Evolutionary conservation across 92 coral and sea anemone species (phyloP).

Genomic region (Porites divaricata): DNA sequence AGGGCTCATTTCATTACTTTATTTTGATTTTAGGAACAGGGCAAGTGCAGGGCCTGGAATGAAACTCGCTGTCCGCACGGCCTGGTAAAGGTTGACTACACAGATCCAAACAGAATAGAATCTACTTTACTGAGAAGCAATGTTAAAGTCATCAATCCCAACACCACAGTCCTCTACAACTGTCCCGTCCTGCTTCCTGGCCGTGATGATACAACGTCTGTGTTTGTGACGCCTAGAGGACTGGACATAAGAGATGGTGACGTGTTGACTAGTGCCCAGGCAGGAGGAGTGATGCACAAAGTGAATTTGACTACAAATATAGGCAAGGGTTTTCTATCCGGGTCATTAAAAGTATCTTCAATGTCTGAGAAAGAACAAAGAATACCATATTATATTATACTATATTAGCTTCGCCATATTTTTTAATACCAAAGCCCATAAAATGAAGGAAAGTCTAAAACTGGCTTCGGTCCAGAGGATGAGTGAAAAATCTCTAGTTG

Average conservation of each 20-base stretch:
- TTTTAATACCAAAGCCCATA: not conserved
- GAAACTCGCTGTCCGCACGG: conserved; percentile 77
- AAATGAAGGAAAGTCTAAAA: conserved; percentile 4
- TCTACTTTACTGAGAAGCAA: conserved; percentile 45
- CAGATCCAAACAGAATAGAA: conserved; percentile 57
- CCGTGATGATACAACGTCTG: conserved; percentile 33
- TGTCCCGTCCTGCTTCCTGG: conserved; percentile 71
- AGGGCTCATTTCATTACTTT: not conserved
- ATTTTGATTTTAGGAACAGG: conserved; percentile 26
- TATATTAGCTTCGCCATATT: conserved; percentile 4
- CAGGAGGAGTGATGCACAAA: conserved; percentile 75
- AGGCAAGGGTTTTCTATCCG: not conserved
- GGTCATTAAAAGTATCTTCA: not conserved
- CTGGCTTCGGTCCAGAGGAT: not conserved
- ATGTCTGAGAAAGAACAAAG: conserved; percentile 1
- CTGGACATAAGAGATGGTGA: conserved; percentile 50
- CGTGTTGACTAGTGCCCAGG: conserved; percentile 75
- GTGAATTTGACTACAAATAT: conserved; percentile 4
- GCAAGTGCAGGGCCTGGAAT: conserved; percentile 78
- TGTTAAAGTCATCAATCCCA: conserved; percentile 67
- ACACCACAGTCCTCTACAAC: conserved; percentile 56
- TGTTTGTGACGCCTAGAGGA: conserved; percentile 46
- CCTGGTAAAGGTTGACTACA: conserved; percentile 58
- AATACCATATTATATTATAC: no score
- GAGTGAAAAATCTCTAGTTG: not conserved